Evolutionary conservation across 2,888 invertebrate genomes (phyloP), one percentile per base, ranked within the genome.

Genomic region (Vesta saturnalis): DNA sequence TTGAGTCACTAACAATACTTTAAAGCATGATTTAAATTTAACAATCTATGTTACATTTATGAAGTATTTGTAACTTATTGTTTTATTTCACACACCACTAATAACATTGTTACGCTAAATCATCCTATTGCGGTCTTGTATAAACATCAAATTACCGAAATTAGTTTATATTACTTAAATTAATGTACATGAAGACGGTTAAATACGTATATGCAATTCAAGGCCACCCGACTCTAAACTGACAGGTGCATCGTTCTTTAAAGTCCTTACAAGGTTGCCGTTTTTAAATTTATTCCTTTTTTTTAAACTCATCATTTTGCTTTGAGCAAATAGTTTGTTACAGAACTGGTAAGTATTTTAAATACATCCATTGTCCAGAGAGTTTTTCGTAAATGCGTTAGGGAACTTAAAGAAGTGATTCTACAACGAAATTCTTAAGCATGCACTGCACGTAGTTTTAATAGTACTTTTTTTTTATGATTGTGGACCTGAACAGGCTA

Each of bases 241-340:
- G 72, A 68, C 74, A 74, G 72, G 73, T 76, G 72, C 75, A 74
- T 71, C 71, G 10, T 10, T 58, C 30, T 43, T 52, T 52, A 52
- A 52, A 52, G 19, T 19, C 6, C 6, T 47, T 16, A 47, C 1
- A 3, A 23, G n/a, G n/a, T n/a, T n/a, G n/a, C n/a, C n/a, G n/a
- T n/a, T n/a, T n/a, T n/a, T n/a, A n/a, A n/a, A n/a, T n/a, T n/a
- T n/a, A n/a, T n/a, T n/a, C n/a, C n/a, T n/a, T n/a, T n/a, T n/a
- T n/a, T n/a, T n/a, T n/a, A n/a, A n/a, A n/a, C n/a, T n/a, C n/a
- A n/a, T n/a, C n/a, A n/a, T n/a, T n/a, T n/a, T n/a, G n/a, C n/a
- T n/a, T n/a, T n/a, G n/a, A n/a, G n/a, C n/a, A n/a, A n/a, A n/a
- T n/a, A n/a, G n/a, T n/a, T n/a, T n/a, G n/a, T n/a, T n/a, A n/a